These are phyloP conservation scores for Odontomyia ornata DNA, from an alignment of 2,888 invertebrate genomes.

Conservation along the genomic window DNA sequence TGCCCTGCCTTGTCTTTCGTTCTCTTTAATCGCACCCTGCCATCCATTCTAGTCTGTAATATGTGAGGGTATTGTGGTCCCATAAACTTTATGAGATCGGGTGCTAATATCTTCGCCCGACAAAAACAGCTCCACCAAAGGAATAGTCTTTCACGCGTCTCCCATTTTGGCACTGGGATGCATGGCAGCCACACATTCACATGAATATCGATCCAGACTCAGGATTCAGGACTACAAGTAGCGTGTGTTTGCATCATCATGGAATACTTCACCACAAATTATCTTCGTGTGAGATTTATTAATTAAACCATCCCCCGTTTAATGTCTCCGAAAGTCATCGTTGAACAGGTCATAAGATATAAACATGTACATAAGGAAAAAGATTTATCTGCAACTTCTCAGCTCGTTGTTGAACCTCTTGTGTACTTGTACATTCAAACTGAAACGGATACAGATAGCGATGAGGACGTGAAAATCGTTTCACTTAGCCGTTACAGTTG, in stretches of 20 bases:
- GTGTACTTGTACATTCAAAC: no score
- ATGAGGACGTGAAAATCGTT: background rate
- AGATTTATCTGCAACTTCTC: background rate
- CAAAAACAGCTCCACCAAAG: background rate
- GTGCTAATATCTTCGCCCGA: conserved; percentile 2
- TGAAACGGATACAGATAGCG: no score
- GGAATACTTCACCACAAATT: conserved; percentile 15
- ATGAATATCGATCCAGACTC: background rate
- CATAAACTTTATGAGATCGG: conserved; percentile 13
- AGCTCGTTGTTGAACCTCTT: background rate
- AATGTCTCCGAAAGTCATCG: conserved; percentile 15
- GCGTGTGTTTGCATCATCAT: background rate
- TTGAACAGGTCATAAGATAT: background rate
- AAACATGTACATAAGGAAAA: conserved; percentile 4
- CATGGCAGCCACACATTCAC: background rate
- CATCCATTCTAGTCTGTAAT: background rate
- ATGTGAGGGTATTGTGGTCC: background rate
- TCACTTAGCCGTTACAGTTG: conserved; percentile 8
- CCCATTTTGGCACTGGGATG: background rate
- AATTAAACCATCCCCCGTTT: conserved; percentile 23
- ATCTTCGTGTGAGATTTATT: conserved; percentile 16
- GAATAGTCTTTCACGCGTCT: background rate
- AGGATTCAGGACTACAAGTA: no score
- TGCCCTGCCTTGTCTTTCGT: background rate
- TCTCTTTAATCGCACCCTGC: background rate